Evolutionary conservation across 64 coral and sea anemone genomes (phyloP), one percentile per base, ranked within the genome.

Genomic region (Catalaphyllia jardinei): DNA sequence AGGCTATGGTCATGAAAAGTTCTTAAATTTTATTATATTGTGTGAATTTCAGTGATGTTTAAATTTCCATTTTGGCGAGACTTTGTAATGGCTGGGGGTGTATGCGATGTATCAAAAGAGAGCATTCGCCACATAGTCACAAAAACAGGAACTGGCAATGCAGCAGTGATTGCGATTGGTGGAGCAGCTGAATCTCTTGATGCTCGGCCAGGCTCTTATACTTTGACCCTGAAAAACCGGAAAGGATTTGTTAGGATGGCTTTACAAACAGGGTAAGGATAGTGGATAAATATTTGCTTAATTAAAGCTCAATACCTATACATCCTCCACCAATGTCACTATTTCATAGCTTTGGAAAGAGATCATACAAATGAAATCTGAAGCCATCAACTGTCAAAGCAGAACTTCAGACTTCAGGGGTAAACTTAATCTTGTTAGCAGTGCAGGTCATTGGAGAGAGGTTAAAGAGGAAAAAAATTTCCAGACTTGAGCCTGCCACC

Each of bases 231-330:
- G 42, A 95, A 79, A 86, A 83, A 92, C 33, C 83, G 94, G 82
- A 95, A 95, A 62, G 94, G 94, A 82, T 95, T 95, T 89, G 79
- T 83, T 5, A 95, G 92, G 82, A 83, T 92, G 69, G 94, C 94
- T 77, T 29, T 95, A n/a, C 86, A 85, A 60, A 91, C 85, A 76
- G 94, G 94, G 94, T 95, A 67, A 95, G 94, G 0, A 60, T 15
- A 46, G 0, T 64, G 29, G 29, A 30, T 16, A 63, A 60, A 64
- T 18, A 78, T 79, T 27, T 35, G 13, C 57, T 50, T 78, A 50
- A 24, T 50, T 78, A 50, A 24, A 15, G 38, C 14, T 62, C 9
- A 42, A 46, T 46, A 67, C 29, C n/a, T 17, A 10, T 11, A 79
- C n/a, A 65, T 16, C 86, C 42, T 25, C 7, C 18, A n/a, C 1